Evolutionary conservation across 2,113 vertebrate species (phyloP).

Genomic region (Limnothrissa miodon): DNA sequence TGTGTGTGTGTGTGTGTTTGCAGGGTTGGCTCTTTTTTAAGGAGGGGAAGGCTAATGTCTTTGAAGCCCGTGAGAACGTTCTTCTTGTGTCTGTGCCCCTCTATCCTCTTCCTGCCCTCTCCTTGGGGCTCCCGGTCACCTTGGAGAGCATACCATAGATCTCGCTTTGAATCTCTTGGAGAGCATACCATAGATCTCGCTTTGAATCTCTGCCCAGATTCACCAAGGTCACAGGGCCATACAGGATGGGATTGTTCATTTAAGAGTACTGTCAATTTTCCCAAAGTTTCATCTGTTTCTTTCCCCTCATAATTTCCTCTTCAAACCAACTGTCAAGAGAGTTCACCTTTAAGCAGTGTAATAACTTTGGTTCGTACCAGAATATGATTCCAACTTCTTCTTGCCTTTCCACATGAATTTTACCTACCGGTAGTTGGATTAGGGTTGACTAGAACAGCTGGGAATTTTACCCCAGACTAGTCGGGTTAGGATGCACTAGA

Average conservation of each 20-base stretch:
- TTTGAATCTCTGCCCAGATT: not conserved
- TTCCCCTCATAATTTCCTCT: no score
- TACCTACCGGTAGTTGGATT: no score
- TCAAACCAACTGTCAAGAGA: no score
- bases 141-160: not conserved
- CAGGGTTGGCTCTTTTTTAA: not conserved
- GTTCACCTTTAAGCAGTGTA: no score
- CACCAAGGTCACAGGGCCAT: not conserved
- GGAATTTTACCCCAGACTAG: no score
- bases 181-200: not conserved
- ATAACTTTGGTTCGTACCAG: no score
- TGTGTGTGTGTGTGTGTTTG: slow-evolving; percentile 16
- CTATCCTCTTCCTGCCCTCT: slow-evolving; percentile 37
- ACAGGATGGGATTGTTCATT: no score
- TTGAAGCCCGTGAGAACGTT: slow-evolving; percentile 19
- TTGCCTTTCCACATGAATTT: no score
- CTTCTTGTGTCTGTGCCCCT: slow-evolving; percentile 49
- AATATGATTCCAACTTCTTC: no score
- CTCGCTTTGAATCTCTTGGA: no score
- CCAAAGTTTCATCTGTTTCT: not conserved
- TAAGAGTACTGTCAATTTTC: not conserved
- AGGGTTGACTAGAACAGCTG: no score
- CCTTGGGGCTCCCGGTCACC: slow-evolving; percentile 6
- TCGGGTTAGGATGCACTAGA: no score
- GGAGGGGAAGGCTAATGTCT: not conserved